phyloP scores from a whole-genome alignment of 1,140 invertebrate genomes.

The Belonocnema kinseyi region DNA sequence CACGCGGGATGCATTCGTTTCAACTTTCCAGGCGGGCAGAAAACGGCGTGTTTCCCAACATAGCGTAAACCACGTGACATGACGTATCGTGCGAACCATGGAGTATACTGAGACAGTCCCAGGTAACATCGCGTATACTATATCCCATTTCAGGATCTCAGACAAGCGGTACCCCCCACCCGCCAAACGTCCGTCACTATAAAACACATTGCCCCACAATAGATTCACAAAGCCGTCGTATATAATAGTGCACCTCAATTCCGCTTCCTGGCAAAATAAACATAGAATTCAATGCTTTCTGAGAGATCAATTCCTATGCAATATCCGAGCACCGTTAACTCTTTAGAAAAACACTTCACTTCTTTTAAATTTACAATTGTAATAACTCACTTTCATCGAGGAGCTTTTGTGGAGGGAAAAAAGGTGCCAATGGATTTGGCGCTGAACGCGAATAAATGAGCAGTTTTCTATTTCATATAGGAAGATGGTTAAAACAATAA shows the following conservation, averaged over 20 bases:
- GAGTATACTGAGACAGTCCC: slow-evolving; percentile 13
- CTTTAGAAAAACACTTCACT: neutral
- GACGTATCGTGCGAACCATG: slow-evolving; percentile 22
- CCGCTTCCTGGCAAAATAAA: neutral
- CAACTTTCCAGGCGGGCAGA: slow-evolving; percentile 3
- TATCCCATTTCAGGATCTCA: slow-evolving; percentile 49
- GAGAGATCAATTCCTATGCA: neutral
- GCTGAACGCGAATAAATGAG: no score
- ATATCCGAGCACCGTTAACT: neutral
- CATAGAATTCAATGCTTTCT: neutral
- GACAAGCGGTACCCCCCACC: slow-evolving; percentile 23
- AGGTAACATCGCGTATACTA: slow-evolving; percentile 34
- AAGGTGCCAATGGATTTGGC: no score
- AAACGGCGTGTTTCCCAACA: slow-evolving; percentile 1
- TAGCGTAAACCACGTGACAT: slow-evolving; percentile 18
- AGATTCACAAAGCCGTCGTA: slow-evolving; percentile 38
- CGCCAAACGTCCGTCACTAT: slow-evolving; percentile 32
- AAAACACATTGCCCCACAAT: slow-evolving; percentile 44
- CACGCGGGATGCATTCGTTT: neutral
- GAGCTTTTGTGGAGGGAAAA: neutral
- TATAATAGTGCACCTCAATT: slow-evolving; percentile 29
- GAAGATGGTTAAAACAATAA: no score
- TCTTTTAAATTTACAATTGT: neutral
- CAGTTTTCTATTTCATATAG: no score
- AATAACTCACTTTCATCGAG: neutral